Evolutionary conservation across 2,888 invertebrate species (phyloP).

Genomic region (Pseudanteris insignis): DNA sequence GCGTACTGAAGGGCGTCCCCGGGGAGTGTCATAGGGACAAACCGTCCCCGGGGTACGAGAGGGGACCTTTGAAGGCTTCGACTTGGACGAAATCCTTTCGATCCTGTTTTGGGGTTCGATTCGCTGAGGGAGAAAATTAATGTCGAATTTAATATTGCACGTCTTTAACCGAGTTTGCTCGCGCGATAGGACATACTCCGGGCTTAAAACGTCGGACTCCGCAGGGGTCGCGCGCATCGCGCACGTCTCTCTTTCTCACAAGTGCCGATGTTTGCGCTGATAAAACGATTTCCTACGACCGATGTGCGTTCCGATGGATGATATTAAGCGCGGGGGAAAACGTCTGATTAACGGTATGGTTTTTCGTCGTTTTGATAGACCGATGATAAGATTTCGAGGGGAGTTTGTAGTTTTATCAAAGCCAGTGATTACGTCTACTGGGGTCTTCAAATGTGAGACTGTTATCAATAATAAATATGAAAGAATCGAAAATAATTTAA

Average conservation of each 20-base stretch:
- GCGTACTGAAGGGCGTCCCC: constrained; percentile 51
- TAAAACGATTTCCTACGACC: not conserved
- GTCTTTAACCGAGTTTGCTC: constrained; percentile 5
- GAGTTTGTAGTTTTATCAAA: too few relatives aligned
- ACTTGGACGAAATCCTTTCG: constrained; percentile 40
- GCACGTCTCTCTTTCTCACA: too few relatives aligned
- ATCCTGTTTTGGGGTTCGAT: constrained; percentile 34
- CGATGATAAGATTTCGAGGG: too few relatives aligned
- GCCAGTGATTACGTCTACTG: too few relatives aligned
- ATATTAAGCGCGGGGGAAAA: too few relatives aligned
- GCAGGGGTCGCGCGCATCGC: not conserved
- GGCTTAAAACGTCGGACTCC: constrained; percentile 2
- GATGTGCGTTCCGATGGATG: too few relatives aligned
- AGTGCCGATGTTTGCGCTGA: not conserved
- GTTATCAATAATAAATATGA: too few relatives aligned
- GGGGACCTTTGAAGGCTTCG: constrained; percentile 45
- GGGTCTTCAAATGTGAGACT: too few relatives aligned
- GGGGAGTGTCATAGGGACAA: constrained; percentile 61
- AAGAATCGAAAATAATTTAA: too few relatives aligned
- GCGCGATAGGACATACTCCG: constrained; percentile 8
- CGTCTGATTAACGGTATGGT: too few relatives aligned
- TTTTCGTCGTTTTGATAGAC: too few relatives aligned
- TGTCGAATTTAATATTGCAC: constrained; percentile 24
- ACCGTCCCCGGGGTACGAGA: constrained; percentile 56
- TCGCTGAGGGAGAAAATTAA: constrained; percentile 33